These are phyloP conservation scores for Platysteira castanea DNA, from an alignment of 2,113 vertebrate species.

Conservation along the genomic window DNA sequence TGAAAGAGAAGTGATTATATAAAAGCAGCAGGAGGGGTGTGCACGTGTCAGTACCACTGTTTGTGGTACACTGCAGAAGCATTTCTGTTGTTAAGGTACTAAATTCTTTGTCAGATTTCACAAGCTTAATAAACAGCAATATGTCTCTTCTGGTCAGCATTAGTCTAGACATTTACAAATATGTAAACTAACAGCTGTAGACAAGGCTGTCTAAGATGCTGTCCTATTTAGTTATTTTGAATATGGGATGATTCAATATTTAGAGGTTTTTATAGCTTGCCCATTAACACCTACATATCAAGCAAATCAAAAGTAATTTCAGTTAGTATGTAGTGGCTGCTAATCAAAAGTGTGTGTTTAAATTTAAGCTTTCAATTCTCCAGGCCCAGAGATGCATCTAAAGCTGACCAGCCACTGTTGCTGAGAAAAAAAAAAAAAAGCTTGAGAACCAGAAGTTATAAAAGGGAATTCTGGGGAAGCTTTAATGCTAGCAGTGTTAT, in stretches of 20 bases:
- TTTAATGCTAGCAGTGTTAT: neutral
- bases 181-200: neutral
- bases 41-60: neutral
- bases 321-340: neutral
- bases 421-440: neutral
- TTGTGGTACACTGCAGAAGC: neutral
- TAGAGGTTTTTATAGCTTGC: neutral
- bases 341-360: neutral
- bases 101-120: neutral
- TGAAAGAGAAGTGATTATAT: neutral
- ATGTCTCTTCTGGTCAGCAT: neutral
- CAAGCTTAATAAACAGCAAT: neutral
- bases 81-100: neutral
- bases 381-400: neutral
- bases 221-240: neutral
- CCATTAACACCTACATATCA: neutral
- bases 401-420: neutral
- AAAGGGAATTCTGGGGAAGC: neutral
- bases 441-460: neutral
- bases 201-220: neutral
- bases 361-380: neutral
- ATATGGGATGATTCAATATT: neutral
- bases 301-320: neutral
- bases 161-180: neutral
- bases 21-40: neutral